Percentiles rank a stretch among this genome's conserved stretches.
These are phyloP conservation scores for Ceratothoa steindachneri DNA, from an alignment of 2,888 invertebrate genomes.

Conservation along the genomic window DNA sequence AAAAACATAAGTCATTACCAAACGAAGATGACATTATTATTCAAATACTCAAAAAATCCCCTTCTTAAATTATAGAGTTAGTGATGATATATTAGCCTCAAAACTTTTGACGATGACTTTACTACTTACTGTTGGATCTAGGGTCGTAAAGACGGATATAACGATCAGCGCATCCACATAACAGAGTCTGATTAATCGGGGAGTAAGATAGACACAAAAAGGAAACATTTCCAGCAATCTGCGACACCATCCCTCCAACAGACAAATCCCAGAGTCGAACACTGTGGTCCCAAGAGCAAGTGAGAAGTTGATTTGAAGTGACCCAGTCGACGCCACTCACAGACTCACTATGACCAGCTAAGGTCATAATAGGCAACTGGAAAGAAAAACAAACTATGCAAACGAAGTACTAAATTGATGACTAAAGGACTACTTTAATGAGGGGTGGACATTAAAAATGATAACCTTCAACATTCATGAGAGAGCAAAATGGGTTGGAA, in stretches of 20 bases:
- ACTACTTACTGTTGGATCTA: slow-evolving; percentile 61
- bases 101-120: neutral
- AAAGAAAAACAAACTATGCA: neutral
- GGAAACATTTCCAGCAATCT: slow-evolving; percentile 82
- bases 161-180: slow-evolving; percentile 86
- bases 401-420: neutral
- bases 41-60: too few species aligned
- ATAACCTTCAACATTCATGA: too few species aligned
- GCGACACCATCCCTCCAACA: slow-evolving; percentile 73
- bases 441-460: too few species aligned
- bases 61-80: too few species aligned
- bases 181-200: slow-evolving; percentile 65
- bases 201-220: slow-evolving; percentile 84
- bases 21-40: too few species aligned
- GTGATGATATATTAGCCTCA: too few species aligned
- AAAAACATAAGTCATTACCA: too few species aligned
- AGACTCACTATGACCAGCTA: slow-evolving; percentile 89
- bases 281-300: slow-evolving; percentile 93
- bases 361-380: slow-evolving; percentile 67
- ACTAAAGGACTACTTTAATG: neutral
- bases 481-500: too few species aligned
- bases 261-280: slow-evolving; percentile 90
- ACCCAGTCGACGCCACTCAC: slow-evolving; percentile 82
- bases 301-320: slow-evolving; percentile 69
- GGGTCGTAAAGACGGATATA: slow-evolving; percentile 89